Conservation (phyloP, 2,888 invertebrate genomes). For the Phortica magna region DNA sequence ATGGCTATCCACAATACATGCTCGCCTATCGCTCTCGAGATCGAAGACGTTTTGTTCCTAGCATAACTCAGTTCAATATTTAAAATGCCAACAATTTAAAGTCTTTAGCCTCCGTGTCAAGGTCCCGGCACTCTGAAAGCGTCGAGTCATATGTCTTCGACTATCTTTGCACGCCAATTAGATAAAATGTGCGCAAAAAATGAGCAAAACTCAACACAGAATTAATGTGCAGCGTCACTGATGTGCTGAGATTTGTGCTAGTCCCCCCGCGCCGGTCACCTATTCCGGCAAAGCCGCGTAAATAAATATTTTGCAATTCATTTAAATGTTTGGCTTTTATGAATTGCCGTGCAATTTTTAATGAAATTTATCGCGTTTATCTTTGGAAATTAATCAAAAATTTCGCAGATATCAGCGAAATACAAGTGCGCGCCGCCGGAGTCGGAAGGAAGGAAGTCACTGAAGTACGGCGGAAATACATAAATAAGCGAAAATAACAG, state of each 20-base stretch:
- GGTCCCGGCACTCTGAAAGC: background rate
- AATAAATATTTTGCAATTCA: slow-evolving; percentile 72
- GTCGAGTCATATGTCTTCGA: background rate
- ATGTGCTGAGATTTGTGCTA: background rate
- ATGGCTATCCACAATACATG: no score
- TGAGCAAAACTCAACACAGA: background rate
- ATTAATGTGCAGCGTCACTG: slow-evolving; percentile 13
- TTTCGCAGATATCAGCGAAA: slow-evolving; percentile 53
- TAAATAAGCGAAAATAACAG: slow-evolving; percentile 39
- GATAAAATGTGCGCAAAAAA: slow-evolving; percentile 11
- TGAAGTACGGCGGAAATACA: slow-evolving; percentile 29
- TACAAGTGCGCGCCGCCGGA: slow-evolving; percentile 41
- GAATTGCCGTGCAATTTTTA: slow-evolving; percentile 72
- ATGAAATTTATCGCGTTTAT: slow-evolving; percentile 75
- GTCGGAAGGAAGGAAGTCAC: slow-evolving; percentile 27
- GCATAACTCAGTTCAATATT: no score
- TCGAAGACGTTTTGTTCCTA: no score
- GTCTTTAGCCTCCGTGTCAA: background rate
- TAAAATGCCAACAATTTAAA: background rate
- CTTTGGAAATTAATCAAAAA: slow-evolving; percentile 74
- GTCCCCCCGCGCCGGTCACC: background rate
- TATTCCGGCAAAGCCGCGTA: background rate
- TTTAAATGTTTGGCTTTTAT: slow-evolving; percentile 63
- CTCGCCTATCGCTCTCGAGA: no score
- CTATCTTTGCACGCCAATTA: slow-evolving; percentile 18